Conservation (phyloP, 1,140 invertebrate species). For the Ostrea denselamellosa region DNA sequence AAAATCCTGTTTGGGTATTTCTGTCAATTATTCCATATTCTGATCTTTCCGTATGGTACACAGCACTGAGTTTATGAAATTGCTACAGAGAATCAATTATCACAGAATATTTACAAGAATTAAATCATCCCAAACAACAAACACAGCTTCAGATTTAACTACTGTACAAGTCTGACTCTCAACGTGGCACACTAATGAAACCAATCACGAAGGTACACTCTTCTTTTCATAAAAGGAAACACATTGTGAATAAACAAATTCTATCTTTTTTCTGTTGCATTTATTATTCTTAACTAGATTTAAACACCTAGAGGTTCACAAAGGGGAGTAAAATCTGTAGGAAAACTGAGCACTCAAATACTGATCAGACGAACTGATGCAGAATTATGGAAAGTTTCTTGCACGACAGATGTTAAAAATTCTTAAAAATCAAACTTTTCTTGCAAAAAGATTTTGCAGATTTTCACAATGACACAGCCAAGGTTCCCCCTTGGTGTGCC, state of each 20-base stretch:
- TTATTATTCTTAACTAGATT: background rate
- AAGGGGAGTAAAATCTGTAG: background rate
- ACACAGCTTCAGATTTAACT: background rate
- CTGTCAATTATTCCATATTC: background rate
- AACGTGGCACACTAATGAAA: background rate
- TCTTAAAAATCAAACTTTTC: no score
- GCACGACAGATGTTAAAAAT: no score
- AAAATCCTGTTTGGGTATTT: background rate
- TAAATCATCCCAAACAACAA: background rate
- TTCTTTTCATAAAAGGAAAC: background rate
- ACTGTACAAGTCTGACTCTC: background rate
- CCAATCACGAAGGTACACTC: background rate
- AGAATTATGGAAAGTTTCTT: no score
- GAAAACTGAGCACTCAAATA: no score
- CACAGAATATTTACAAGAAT: background rate
- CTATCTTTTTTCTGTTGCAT: background rate
- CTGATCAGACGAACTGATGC: no score
- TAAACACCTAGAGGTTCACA: background rate
- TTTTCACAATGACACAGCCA: background rate
- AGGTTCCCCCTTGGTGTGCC: background rate
- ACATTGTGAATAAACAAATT: background rate
- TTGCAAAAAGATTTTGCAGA: background rate
- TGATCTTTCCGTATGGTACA: slow-evolving; percentile 5
- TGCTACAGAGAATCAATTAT: background rate
- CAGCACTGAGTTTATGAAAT: background rate